phyloP scores from a whole-genome alignment of 1,140 invertebrate genomes.

The Myzus persicae region DNA sequence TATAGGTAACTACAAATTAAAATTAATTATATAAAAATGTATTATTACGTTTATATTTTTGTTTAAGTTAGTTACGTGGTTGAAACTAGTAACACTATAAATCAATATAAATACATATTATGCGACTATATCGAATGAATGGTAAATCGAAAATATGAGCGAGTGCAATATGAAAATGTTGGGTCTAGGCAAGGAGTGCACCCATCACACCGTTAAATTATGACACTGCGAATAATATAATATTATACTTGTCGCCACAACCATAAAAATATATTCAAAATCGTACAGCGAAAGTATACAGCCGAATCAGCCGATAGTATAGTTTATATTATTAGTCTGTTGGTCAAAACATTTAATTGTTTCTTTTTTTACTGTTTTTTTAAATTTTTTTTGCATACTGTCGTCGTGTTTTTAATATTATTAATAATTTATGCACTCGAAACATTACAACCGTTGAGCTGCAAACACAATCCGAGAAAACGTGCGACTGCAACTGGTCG shows the following conservation, averaged over 20 bases:
- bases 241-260: neutral
- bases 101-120: neutral
- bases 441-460: neutral
- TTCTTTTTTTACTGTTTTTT: neutral
- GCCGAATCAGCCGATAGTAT: no score
- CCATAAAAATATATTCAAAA: neutral
- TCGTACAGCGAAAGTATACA: neutral
- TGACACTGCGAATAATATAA: neutral
- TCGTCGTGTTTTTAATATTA: neutral
- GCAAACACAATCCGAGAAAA: conserved; percentile 3
- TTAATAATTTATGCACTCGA: neutral
- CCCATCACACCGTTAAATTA: neutral
- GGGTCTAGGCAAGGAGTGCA: neutral
- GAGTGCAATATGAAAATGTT: neutral
- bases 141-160: neutral
- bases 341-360: neutral
- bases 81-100: neutral
- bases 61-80: neutral
- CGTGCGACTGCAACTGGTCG: neutral
- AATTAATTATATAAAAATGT: no score
- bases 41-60: neutral
- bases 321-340: neutral
- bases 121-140: no score
- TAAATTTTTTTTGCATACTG: neutral
- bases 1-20: no score